These are phyloP conservation scores for Chaetoderma sp. DNA, from an alignment of 2,888 invertebrate species.

Conservation along the genomic window DNA sequence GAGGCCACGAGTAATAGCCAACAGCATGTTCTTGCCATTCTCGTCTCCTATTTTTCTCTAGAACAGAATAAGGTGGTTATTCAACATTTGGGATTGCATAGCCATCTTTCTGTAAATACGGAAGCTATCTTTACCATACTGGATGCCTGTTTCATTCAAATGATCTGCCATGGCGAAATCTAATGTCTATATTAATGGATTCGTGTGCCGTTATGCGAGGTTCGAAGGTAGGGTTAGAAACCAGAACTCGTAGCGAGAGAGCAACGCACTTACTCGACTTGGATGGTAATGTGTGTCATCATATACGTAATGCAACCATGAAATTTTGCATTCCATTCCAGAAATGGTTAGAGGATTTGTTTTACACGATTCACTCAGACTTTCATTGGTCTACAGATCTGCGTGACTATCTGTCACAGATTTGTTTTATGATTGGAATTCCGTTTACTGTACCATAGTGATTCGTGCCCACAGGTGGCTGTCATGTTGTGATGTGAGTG, in stretches of 20 bases:
- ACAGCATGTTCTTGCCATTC: slow-evolving; percentile 26
- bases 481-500: slow-evolving; percentile 30
- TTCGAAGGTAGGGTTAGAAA: slow-evolving; percentile 40
- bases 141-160: too few species aligned
- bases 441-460: slow-evolving; percentile 34
- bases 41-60: slow-evolving; percentile 28
- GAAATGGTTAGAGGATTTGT: slow-evolving; percentile 30
- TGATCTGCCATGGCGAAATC: slow-evolving; percentile 45
- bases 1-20: slow-evolving; percentile 25
- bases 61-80: slow-evolving; percentile 19
- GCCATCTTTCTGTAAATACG: too few species aligned
- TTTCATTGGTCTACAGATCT: slow-evolving; percentile 41
- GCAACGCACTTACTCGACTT: slow-evolving; percentile 44
- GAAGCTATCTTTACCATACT: too few species aligned
- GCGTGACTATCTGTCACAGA: slow-evolving; percentile 22
- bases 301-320: slow-evolving; percentile 44
- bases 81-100: slow-evolving; percentile 32
- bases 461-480: slow-evolving; percentile 40
- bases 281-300: slow-evolving; percentile 46
- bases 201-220: slow-evolving; percentile 45
- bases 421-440: slow-evolving; percentile 29
- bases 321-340: slow-evolving; percentile 38
- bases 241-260: slow-evolving; percentile 23
- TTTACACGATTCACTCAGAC: slow-evolving; percentile 37
- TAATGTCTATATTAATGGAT: slow-evolving; percentile 42